Percentiles rank a stretch among this genome's conserved stretches.
phyloP scores from a whole-genome alignment of 2,888 invertebrate genomes.

The Boloria selene region DNA sequence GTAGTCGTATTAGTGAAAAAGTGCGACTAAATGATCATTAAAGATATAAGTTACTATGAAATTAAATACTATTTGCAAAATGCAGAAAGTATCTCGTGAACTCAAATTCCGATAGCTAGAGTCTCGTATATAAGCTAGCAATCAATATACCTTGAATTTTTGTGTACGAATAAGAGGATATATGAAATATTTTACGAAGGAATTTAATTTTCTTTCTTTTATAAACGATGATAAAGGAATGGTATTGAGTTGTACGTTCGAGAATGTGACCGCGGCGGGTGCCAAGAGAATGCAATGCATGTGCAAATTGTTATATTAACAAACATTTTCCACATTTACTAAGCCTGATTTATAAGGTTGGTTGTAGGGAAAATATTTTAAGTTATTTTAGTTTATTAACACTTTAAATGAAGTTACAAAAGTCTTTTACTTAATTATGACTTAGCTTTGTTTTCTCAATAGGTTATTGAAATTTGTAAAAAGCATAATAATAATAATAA shows the following conservation, averaged over 20 bases:
- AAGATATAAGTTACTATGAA: no score
- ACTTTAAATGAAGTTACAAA: no score
- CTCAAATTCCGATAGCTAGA: background rate
- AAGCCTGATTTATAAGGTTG: slow-evolving; percentile 46
- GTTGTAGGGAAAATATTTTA: slow-evolving; percentile 29
- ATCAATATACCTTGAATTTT: slow-evolving; percentile 14
- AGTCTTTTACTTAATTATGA: background rate
- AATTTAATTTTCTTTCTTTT: slow-evolving; percentile 43
- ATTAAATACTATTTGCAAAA: no score
- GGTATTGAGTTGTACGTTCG: slow-evolving; percentile 40
- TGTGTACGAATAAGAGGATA: slow-evolving; percentile 12
- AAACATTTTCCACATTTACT: slow-evolving; percentile 49
- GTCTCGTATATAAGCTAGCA: background rate
- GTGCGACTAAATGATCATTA: no score
- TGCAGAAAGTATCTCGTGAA: no score
- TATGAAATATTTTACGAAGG: slow-evolving; percentile 28
- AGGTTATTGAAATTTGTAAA: no score
- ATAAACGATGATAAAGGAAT: slow-evolving; percentile 37
- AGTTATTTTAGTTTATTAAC: background rate
- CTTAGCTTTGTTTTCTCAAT: no score
- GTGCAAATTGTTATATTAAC: slow-evolving; percentile 52
- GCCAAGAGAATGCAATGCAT: slow-evolving; percentile 49
- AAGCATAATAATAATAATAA: no score
- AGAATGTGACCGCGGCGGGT: slow-evolving; percentile 38
- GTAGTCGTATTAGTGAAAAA: no score